phyloP scores from a whole-genome alignment of 1,140 invertebrate genomes.

The Eriosoma lanigerum region DNA sequence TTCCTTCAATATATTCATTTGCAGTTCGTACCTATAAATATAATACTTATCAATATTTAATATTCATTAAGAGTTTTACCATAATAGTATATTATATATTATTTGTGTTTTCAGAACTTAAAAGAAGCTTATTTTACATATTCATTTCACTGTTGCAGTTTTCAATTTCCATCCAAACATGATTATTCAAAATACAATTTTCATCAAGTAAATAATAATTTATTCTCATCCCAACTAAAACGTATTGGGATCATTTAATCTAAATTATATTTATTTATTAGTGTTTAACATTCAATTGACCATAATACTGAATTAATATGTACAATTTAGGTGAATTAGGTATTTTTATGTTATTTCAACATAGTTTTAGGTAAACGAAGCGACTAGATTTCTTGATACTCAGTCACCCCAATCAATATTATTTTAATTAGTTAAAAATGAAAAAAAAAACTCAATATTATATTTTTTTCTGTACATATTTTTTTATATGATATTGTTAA shows the following conservation, averaged over 20 bases:
- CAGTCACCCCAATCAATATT: too few species aligned
- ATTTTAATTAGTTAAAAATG: too few species aligned
- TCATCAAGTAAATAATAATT: slow-evolving; percentile 55
- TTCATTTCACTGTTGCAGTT: slow-evolving; percentile 68
- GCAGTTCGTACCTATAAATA: slow-evolving; percentile 61
- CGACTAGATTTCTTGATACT: too few species aligned
- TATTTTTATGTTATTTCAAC: too few species aligned
- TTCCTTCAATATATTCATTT: slow-evolving; percentile 82
- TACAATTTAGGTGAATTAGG: too few species aligned
- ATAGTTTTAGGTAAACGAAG: too few species aligned
- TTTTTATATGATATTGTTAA: too few species aligned
- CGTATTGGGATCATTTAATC: background rate
- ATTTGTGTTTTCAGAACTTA: slow-evolving; percentile 60
- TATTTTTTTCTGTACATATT: too few species aligned
- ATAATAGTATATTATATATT: slow-evolving; percentile 53
- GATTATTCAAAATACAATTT: slow-evolving; percentile 58
- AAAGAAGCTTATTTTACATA: slow-evolving; percentile 64
- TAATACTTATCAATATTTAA: background rate
- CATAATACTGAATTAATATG: too few species aligned
- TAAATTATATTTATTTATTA: too few species aligned
- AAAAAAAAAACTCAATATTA: too few species aligned
- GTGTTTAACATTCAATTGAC: too few species aligned
- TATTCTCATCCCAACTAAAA: background rate
- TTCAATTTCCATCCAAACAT: slow-evolving; percentile 62
- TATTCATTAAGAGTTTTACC: background rate